A percentile compares a stretch with the other conserved stretches of the same genome.
Conservation (phyloP, 2,888 invertebrate species). For the Bombylius major region DNA sequence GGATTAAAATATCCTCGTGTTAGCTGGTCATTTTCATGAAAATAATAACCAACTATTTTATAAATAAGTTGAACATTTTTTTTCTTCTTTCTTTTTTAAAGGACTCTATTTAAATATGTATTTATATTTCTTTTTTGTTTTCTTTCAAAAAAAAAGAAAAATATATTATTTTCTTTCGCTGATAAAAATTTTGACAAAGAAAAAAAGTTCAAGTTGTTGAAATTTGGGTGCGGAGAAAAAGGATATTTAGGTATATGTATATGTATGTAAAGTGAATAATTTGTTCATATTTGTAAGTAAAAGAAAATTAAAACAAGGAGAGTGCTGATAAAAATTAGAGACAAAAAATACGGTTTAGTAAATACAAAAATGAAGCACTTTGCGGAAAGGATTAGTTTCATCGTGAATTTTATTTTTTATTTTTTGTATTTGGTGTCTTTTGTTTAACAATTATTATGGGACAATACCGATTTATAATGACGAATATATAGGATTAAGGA, state of each 20-base stretch:
- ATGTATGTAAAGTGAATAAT: no score
- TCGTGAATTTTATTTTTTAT: background rate
- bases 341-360: background rate
- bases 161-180: no score
- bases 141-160: no score
- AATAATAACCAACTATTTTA: background rate
- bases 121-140: no score
- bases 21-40: slow-evolving; percentile 3
- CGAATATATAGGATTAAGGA: no score
- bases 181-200: no score
- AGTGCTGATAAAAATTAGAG: background rate
- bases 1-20: slow-evolving; percentile 7
- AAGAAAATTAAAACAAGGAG: background rate
- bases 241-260: no score
- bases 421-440: background rate
- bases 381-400: slow-evolving; percentile 5
- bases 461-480: no score
- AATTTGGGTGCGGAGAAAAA: background rate
- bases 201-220: background rate
- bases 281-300: background rate
- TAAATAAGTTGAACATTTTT: no score
- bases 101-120: no score
- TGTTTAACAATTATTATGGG: no score
- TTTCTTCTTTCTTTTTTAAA: no score
- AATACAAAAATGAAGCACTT: background rate